These are phyloP conservation scores for Antennarius striatus DNA, from an alignment of 2,113 vertebrate genomes.

Conservation along the genomic window DNA sequence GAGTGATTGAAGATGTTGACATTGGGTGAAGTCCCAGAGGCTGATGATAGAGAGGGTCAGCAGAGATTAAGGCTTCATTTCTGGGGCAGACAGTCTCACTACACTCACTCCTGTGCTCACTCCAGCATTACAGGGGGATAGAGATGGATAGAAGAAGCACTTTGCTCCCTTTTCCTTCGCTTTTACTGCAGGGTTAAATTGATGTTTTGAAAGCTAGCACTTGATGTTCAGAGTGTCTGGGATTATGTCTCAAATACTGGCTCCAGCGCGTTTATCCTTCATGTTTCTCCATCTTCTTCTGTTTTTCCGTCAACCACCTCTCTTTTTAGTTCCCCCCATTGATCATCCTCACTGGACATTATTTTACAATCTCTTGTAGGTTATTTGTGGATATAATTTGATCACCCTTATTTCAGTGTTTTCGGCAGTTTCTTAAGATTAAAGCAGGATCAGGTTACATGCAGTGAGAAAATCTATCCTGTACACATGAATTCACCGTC, in stretches of 20 bases:
- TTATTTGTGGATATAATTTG: not conserved
- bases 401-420: too few relatives aligned
- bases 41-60: conserved; percentile 37
- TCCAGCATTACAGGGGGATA: conserved; percentile 49
- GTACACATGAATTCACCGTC: conserved; percentile 26
- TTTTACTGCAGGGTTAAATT: conserved; percentile 47
- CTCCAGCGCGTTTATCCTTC: conserved; percentile 35
- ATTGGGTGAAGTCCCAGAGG: conserved; percentile 21
- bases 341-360: conserved; percentile 4
- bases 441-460: conserved; percentile 21
- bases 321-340: conserved; percentile 16
- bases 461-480: conserved; percentile 23
- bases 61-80: conserved; percentile 48
- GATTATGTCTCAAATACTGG: conserved; percentile 53
- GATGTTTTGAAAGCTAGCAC: conserved; percentile 39
- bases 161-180: conserved; percentile 33
- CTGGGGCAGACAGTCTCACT: conserved; percentile 34
- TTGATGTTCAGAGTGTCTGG: conserved; percentile 40
- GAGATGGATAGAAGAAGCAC: conserved; percentile 27
- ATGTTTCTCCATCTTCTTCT: conserved; percentile 10
- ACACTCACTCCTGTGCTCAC: conserved; percentile 32
- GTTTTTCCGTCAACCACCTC: conserved; percentile 8
- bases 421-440: not conserved
- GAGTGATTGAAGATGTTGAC: conserved; percentile 29
- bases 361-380: conserved; percentile 4